phyloP scores from a whole-genome alignment of 2,888 invertebrate species.

The Drosophila villosipedis region DNA sequence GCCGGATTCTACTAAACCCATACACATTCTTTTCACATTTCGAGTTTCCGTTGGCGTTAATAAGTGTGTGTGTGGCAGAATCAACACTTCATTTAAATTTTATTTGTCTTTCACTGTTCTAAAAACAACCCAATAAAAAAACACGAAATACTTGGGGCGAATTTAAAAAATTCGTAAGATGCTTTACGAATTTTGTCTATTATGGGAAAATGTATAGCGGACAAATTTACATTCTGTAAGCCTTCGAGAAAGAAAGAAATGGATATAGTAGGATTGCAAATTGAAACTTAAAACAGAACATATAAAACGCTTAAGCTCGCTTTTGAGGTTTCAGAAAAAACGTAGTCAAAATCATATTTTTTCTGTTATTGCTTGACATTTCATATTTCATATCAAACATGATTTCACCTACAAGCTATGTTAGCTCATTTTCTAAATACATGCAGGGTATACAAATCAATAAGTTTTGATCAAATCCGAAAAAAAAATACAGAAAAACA shows the following conservation, averaged over 20 bases:
- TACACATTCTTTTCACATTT: not conserved
- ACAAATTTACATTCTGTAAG: not conserved
- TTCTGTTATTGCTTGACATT: not conserved
- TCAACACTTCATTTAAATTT: not conserved
- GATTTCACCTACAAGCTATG: not conserved
- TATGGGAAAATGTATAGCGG: not conserved
- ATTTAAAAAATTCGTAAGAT: not conserved
- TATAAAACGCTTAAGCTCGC: not conserved
- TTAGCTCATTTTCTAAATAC: not conserved
- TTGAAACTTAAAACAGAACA: not conserved
- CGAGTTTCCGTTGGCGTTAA: not conserved
- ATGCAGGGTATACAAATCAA: not conserved
- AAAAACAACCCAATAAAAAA: not conserved
- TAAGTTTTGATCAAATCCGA: constrained; percentile 1
- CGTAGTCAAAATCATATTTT: not conserved
- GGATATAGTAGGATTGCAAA: not conserved
- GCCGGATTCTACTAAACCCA: not conserved
- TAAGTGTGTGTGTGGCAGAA: not conserved
- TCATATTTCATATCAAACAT: no score
- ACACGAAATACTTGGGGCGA: not conserved
- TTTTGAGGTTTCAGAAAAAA: not conserved
- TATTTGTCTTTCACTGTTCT: not conserved
- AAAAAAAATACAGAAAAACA: constrained; percentile 2
- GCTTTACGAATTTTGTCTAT: not conserved
- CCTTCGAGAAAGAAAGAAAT: not conserved